Conservation (phyloP, 2,797 vertebrate genomes). For the Melanotaenia maccullochi region DNA sequence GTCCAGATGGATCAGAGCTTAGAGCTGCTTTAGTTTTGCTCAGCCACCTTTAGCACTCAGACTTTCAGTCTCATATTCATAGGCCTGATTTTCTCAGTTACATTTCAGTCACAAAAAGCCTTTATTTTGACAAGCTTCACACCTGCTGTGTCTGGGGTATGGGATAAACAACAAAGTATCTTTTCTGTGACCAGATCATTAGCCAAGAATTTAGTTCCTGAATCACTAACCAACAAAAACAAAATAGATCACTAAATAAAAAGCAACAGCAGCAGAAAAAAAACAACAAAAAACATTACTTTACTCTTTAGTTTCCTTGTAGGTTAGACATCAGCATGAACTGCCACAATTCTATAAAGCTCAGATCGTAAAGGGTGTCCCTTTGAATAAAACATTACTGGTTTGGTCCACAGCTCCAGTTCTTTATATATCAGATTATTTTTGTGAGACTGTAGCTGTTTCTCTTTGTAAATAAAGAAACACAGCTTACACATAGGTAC, state of each 20-base stretch:
- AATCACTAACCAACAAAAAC: neutral
- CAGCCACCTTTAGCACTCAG: neutral
- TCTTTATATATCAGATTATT: neutral
- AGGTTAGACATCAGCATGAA: too few relatives aligned
- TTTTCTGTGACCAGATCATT: neutral
- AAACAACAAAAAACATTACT: too few relatives aligned
- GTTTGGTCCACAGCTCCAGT: slow-evolving; percentile 5
- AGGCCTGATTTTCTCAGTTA: neutral
- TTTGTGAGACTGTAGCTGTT: neutral
- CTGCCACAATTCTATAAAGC: neutral
- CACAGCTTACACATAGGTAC: too few relatives aligned
- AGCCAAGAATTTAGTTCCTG: neutral
- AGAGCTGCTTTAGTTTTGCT: slow-evolving; percentile 7
- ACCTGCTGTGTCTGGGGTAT: neutral
- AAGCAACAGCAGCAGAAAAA: neutral
- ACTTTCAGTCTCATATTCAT: neutral
- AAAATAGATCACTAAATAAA: neutral
- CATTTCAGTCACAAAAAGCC: neutral
- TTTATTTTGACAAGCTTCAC: neutral
- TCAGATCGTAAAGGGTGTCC: neutral
- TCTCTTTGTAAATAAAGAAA: too few relatives aligned
- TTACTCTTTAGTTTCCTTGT: too few relatives aligned
- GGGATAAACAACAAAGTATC: neutral
- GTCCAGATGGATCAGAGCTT: slow-evolving; percentile 24
- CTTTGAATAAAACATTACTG: neutral